A percentile compares a stretch with the other conserved stretches of the same genome.
phyloP scores from a whole-genome alignment of 1,140 invertebrate species.

The Euglossa dilemma region DNA sequence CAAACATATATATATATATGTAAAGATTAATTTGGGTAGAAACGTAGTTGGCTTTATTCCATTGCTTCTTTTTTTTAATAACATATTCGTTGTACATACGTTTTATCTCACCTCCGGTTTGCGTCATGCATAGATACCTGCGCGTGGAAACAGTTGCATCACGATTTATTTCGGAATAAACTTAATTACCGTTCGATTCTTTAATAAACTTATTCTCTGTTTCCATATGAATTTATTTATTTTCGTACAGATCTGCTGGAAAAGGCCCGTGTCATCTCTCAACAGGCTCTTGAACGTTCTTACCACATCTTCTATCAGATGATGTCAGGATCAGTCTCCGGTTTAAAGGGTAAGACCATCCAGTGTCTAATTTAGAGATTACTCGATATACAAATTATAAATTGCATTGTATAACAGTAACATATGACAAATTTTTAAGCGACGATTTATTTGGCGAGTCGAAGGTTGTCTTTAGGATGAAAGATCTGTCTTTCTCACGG shows the following conservation, averaged over 20 bases:
- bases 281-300: slow-evolving; percentile 98
- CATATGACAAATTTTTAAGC: not conserved
- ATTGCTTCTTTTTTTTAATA: slow-evolving; percentile 42
- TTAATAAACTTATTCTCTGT: not conserved
- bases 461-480: not conserved
- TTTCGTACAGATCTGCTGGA: slow-evolving; percentile 94
- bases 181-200: not conserved
- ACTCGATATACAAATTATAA: not conserved
- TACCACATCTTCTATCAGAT: slow-evolving; percentile 99
- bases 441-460: not conserved
- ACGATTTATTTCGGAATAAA: not conserved
- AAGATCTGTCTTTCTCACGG: not conserved
- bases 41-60: slow-evolving; percentile 51
- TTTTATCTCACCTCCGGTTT: slow-evolving; percentile 39
- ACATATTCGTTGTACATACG: not conserved
- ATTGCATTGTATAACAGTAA: not conserved
- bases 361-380: not conserved
- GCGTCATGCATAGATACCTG: not conserved
- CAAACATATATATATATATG: not conserved
- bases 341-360: slow-evolving; percentile 90
- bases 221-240: not conserved
- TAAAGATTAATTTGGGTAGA: not conserved
- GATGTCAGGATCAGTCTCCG: slow-evolving; percentile 95
- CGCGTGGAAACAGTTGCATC: not conserved
- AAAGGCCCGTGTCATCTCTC: slow-evolving; percentile 99